Evolutionary conservation across 2,888 invertebrate genomes (phyloP).

Genomic region (Folsomia candida): DNA sequence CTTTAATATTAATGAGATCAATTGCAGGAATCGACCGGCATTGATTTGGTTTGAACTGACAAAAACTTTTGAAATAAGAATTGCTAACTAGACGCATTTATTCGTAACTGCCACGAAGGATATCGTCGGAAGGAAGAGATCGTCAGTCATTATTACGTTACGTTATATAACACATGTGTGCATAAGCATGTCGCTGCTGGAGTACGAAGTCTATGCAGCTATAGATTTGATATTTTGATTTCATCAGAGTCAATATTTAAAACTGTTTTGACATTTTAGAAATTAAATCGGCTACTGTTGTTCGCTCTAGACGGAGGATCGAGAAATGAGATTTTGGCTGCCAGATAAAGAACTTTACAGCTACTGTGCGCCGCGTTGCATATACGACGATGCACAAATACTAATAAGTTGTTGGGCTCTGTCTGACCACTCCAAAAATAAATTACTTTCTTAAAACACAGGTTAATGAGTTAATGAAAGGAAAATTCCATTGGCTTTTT

Average conservation of each 20-base stretch:
- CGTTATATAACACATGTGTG: too few relatives aligned
- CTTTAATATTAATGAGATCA: not conserved
- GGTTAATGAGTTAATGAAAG: slow-evolving; percentile 1
- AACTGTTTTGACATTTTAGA: slow-evolving; percentile 13
- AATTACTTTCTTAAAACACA: not conserved
- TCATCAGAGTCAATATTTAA: slow-evolving; percentile 6
- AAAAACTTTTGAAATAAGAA: not conserved
- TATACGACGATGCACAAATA: not conserved
- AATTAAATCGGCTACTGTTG: slow-evolving; percentile 7
- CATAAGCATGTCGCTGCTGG: too few relatives aligned
- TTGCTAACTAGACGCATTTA: not conserved
- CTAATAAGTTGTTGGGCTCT: not conserved
- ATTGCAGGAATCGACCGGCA: not conserved
- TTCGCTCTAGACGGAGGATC: not conserved
- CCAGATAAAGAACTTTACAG: not conserved
- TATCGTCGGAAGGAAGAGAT: not conserved
- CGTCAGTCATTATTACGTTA: slow-evolving; percentile 9
- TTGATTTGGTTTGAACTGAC: not conserved
- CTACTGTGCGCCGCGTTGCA: not conserved
- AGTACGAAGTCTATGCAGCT: not conserved
- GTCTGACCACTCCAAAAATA: not conserved
- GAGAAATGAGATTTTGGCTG: not conserved
- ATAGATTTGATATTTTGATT: slow-evolving; percentile 2
- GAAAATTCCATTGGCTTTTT: not conserved
- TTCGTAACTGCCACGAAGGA: not conserved